A percentile compares a stretch with the other conserved stretches of the same genome.
Conservation (phyloP, 2,113 vertebrate species). For the Phalacrocorax aristotelis region DNA sequence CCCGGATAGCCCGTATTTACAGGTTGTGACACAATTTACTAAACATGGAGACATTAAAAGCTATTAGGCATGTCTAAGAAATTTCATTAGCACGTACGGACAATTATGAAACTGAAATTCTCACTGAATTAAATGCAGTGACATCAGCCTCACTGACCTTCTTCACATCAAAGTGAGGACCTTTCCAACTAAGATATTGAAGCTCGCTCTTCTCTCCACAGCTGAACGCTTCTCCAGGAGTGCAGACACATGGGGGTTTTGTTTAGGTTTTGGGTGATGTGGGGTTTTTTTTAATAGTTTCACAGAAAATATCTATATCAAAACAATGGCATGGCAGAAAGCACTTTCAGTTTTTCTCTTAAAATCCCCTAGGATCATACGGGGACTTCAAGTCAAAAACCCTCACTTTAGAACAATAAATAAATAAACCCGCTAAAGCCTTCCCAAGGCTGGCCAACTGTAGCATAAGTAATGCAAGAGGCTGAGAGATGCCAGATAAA, state of each 20-base stretch:
- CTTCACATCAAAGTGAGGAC: background rate
- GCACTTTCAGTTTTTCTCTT: constrained; percentile 58
- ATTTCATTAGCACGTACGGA: background rate
- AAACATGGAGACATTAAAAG: background rate
- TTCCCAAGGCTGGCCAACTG: constrained; percentile 79
- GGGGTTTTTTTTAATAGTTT: background rate
- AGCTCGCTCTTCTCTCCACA: background rate
- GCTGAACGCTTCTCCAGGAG: background rate
- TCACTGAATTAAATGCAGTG: background rate
- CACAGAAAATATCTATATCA: background rate
- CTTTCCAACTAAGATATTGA: background rate
- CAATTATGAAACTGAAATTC: background rate
- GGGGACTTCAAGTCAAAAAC: constrained; percentile 83
- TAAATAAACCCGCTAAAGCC: constrained; percentile 81
- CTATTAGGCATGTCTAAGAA: background rate
- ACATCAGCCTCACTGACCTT: background rate
- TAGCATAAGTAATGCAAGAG: constrained; percentile 85
- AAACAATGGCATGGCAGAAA: constrained; percentile 47
- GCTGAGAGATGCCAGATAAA: constrained; percentile 89
- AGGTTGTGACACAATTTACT: background rate
- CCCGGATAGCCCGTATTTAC: background rate
- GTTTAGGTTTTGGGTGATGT: background rate
- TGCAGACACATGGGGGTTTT: background rate
- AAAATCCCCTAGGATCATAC: constrained; percentile 63
- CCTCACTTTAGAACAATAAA: constrained; percentile 86